These are phyloP conservation scores for Orestias chungarensis DNA, from an alignment of 2,797 vertebrate species.

Conservation along the genomic window DNA sequence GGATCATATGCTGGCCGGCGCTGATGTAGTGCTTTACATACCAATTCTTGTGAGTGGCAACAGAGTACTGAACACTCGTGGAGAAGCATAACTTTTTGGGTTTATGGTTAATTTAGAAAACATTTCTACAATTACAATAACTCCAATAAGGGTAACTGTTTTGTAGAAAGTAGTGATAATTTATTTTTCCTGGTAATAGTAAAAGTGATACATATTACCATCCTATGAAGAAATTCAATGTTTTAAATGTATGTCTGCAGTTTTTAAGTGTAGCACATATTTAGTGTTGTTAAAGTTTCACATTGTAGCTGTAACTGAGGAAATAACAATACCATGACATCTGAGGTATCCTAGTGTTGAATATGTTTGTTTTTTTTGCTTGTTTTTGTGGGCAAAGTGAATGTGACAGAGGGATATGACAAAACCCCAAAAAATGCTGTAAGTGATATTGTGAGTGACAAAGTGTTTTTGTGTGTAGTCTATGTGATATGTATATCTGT, in stretches of 20 bases:
- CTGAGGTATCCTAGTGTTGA: background rate
- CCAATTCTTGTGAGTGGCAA: slow-evolving; percentile 34
- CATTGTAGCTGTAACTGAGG: background rate
- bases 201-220: background rate
- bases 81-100: slow-evolving; percentile 38
- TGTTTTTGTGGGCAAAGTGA: background rate
- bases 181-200: background rate
- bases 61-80: slow-evolving; percentile 28
- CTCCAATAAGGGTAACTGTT: background rate
- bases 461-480: background rate
- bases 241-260: background rate
- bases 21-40: slow-evolving; percentile 54
- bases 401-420: background rate
- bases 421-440: background rate
- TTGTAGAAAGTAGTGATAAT: background rate
- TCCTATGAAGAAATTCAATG: background rate
- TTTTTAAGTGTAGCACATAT: background rate
- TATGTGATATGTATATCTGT: background rate
- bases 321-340: background rate
- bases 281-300: background rate
- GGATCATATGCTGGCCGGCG: slow-evolving; percentile 55
- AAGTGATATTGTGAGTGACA: background rate
- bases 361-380: background rate
- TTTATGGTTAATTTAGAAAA: slow-evolving; percentile 17
- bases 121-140: background rate